Evolutionary conservation across 2,113 vertebrate genomes (phyloP).

Genomic region (Colistium nudipinnis): DNA sequence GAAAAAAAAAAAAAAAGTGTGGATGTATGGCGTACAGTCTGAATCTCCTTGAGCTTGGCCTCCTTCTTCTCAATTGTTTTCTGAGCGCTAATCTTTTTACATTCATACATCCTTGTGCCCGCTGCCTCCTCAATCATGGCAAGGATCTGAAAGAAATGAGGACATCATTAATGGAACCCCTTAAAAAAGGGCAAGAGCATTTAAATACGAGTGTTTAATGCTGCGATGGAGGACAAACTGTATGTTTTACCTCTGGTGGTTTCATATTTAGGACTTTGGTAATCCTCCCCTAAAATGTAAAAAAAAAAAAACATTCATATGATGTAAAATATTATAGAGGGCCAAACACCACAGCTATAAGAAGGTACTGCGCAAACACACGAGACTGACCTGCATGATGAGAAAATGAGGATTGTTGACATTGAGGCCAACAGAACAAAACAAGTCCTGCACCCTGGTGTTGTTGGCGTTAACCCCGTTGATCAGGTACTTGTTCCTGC

Average conservation of each 20-base stretch:
- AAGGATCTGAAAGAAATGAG: constrained; percentile 84
- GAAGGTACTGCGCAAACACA: background rate
- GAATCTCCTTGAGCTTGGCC: constrained; percentile 88
- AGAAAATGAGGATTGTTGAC: constrained; percentile 99
- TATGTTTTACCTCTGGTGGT: constrained; percentile 89
- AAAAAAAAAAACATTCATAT: constrained; percentile 19
- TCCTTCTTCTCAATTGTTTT: constrained; percentile 98
- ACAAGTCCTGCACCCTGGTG: constrained; percentile 92
- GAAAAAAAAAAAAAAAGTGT: background rate
- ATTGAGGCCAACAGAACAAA: constrained; percentile 95
- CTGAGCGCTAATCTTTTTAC: constrained; percentile 90
- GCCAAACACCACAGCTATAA: accelerated
- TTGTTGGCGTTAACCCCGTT: constrained; percentile 92
- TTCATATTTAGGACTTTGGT: constrained; percentile 99
- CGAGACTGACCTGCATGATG: constrained; percentile 93
- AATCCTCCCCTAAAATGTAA: constrained; percentile 88
- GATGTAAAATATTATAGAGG: background rate
- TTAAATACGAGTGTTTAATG: background rate
- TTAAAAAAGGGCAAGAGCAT: background rate
- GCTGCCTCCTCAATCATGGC: constrained; percentile 97
- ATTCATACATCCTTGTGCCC: constrained; percentile 96
- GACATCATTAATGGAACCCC: background rate
- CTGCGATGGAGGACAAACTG: background rate
- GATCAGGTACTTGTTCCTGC: constrained; percentile 94
- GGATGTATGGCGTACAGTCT: constrained; percentile 80